A percentile compares a stretch with the other conserved stretches of the same genome.
Evolutionary conservation across 1,140 invertebrate genomes (phyloP).

Genomic region (Drosophila elegans): DNA sequence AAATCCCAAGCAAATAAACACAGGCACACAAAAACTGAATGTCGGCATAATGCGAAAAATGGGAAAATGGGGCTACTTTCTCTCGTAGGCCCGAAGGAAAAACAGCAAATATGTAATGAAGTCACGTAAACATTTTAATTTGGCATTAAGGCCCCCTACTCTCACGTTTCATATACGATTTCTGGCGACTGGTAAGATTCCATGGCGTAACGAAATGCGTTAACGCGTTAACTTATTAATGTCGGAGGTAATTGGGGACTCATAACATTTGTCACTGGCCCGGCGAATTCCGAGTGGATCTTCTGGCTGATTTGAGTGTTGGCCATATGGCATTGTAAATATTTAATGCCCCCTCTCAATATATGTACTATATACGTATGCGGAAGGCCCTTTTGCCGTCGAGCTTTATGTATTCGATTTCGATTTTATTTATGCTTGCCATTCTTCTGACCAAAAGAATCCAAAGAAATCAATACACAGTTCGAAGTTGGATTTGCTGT

Average conservation of each 20-base stretch:
- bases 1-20: slow-evolving; percentile 33
- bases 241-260: slow-evolving; percentile 42
- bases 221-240: slow-evolving; percentile 49
- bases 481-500: slow-evolving; percentile 4
- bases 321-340: slow-evolving; percentile 33
- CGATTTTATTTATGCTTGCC: slow-evolving; percentile 32
- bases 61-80: slow-evolving; percentile 9
- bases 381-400: slow-evolving; percentile 7
- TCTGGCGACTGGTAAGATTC: slow-evolving; percentile 20
- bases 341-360: slow-evolving; percentile 39
- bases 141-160: slow-evolving; percentile 59
- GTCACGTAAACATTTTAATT: slow-evolving; percentile 82
- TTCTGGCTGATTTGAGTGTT: slow-evolving; percentile 1
- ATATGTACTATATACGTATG: neutral
- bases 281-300: slow-evolving; percentile 1
- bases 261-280: slow-evolving; percentile 48
- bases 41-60: slow-evolving; percentile 2
- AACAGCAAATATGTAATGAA: slow-evolving; percentile 66
- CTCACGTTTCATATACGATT: slow-evolving; percentile 32
- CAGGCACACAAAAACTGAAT: slow-evolving; percentile 8
- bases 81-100: neutral
- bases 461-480: slow-evolving; percentile 17
- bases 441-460: neutral
- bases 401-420: slow-evolving; percentile 20
- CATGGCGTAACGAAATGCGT: slow-evolving; percentile 48